A percentile compares a stretch with the other conserved stretches of the same genome.
These are phyloP conservation scores for Margarornis squamiger DNA, from an alignment of 2,797 vertebrate species.

Conservation along the genomic window DNA sequence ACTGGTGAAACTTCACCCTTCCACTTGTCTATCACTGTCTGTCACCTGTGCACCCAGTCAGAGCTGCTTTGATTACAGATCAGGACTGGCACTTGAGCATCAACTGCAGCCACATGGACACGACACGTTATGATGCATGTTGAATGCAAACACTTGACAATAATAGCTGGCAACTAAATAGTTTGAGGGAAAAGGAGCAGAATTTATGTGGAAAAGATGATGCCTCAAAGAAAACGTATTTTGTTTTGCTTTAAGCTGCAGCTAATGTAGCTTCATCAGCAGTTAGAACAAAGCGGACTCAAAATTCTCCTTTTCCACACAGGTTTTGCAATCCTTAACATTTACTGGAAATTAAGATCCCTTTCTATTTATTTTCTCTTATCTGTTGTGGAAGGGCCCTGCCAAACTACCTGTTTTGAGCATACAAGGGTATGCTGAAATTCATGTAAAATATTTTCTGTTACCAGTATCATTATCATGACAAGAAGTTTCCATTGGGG, in stretches of 20 bases:
- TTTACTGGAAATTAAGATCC: conserved; percentile 19
- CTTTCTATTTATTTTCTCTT: conserved; percentile 41
- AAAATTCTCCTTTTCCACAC: conserved; percentile 4
- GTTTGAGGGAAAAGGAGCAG: not conserved
- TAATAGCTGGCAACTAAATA: not conserved
- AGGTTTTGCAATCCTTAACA: conserved; percentile 21
- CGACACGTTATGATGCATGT: accelerated
- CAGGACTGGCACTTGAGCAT: not conserved
- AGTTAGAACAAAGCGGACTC: not conserved
- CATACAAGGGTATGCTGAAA: not conserved
- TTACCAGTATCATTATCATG: not conserved
- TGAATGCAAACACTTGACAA: not conserved
- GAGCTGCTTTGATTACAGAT: not conserved
- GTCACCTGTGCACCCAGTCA: not conserved
- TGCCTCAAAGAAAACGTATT: not conserved
- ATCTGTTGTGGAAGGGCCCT: conserved; percentile 29
- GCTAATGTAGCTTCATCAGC: not conserved
- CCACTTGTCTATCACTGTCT: not conserved
- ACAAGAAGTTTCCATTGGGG: not conserved
- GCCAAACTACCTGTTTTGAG: not conserved
- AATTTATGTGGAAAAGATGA: not conserved
- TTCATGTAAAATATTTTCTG: conserved; percentile 25
- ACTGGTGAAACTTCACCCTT: not conserved
- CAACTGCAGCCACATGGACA: not conserved
- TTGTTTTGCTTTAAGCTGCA: not conserved